phyloP scores from a whole-genome alignment of 1,140 invertebrate species.

The Drosophila orosa region DNA sequence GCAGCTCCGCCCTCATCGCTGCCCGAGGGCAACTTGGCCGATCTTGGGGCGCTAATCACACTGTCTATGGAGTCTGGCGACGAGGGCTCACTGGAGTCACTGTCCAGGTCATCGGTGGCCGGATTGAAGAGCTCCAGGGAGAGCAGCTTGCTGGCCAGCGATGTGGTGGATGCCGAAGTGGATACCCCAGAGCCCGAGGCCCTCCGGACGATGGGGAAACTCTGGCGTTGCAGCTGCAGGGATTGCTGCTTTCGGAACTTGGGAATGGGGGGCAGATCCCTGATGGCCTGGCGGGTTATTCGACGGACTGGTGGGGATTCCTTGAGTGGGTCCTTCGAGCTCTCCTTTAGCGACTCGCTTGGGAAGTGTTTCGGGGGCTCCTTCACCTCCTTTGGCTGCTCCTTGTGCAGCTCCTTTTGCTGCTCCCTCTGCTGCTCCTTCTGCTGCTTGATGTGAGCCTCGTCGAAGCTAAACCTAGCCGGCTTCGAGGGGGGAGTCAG shows the following conservation, averaged over 20 bases:
- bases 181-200: conserved; percentile 83
- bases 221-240: conserved; percentile 80
- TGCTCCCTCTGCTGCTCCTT: conserved; percentile 45
- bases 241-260: conserved; percentile 86
- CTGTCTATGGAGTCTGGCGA: conserved; percentile 94
- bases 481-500: conserved; percentile 64
- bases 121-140: conserved; percentile 95
- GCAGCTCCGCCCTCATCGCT: conserved; percentile 46
- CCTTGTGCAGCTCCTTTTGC: conserved; percentile 33
- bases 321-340: conserved; percentile 23
- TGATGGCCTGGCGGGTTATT: conserved; percentile 87
- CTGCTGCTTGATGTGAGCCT: conserved; percentile 77
- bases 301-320: conserved; percentile 31
- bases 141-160: conserved; percentile 86
- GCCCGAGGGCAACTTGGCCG: conserved; percentile 47
- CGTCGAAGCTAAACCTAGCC: conserved; percentile 75
- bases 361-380: conserved; percentile 20
- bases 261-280: conserved; percentile 86
- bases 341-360: conserved; percentile 19
- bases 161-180: conserved; percentile 54
- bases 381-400: conserved; percentile 18
- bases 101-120: conserved; percentile 95
- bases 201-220: conserved; percentile 87
- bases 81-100: conserved; percentile 93
- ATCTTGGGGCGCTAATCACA: conserved; percentile 88